phyloP scores from a whole-genome alignment of 2,888 invertebrate species.

The Pseudococcus jackbeardsleyi region DNA sequence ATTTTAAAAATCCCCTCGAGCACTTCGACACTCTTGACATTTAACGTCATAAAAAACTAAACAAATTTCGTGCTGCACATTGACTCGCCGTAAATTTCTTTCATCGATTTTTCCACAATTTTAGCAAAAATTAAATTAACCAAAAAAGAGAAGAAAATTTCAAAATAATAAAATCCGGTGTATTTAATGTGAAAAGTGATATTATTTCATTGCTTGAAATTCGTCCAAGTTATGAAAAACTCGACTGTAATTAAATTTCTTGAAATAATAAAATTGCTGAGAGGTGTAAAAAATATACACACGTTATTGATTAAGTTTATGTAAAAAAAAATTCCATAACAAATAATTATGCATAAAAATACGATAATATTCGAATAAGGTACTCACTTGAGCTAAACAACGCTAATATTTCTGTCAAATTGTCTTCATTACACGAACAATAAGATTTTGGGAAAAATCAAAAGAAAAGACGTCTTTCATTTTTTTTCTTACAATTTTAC shows the following conservation, averaged over 20 bases:
- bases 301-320: conserved; percentile 45
- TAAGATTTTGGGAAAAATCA: conserved; percentile 9
- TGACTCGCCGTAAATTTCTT: background rate
- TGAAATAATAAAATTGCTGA: conserved; percentile 21
- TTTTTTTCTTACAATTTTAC: conserved; percentile 24
- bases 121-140: background rate
- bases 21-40: conserved; percentile 4
- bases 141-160: background rate
- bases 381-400: background rate
- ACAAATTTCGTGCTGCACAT: conserved; percentile 6
- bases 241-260: background rate
- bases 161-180: background rate
- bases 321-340: conserved; percentile 10
- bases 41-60: background rate
- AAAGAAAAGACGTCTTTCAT: conserved; percentile 39
- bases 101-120: conserved; percentile 12
- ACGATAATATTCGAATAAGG: background rate
- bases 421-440: background rate
- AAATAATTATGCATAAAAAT: background rate
- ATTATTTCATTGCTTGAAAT: background rate
- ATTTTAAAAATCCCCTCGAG: background rate
- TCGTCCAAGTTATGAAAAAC: background rate
- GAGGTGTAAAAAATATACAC: conserved; percentile 40
- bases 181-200: background rate
- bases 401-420: background rate